These are phyloP conservation scores for Labeo catla DNA, from an alignment of 2,113 vertebrate genomes.

Conservation along the genomic window DNA sequence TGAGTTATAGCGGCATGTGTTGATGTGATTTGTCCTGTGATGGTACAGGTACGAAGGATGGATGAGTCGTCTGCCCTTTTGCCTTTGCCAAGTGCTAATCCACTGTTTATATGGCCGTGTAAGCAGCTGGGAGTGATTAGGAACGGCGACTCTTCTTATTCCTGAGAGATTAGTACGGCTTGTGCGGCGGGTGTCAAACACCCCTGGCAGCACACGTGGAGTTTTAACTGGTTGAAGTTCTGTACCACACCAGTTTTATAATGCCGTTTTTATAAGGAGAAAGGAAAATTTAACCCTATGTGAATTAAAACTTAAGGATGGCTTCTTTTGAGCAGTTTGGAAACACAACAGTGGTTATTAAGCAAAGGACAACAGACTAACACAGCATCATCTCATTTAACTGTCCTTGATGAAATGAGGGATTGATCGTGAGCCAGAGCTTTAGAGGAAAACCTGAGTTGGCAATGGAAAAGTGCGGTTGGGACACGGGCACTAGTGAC, in stretches of 20 bases:
- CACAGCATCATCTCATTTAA: constrained; percentile 16
- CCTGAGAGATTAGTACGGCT: constrained; percentile 37
- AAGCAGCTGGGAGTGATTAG: constrained; percentile 19
- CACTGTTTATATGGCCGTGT: not conserved
- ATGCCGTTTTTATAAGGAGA: not conserved
- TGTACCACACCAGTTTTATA: not conserved
- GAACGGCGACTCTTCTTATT: constrained; percentile 31
- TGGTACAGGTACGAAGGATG: constrained; percentile 18
- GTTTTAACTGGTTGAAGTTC: not conserved
- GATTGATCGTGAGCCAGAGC: not conserved
- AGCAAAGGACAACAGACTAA: constrained; percentile 2
- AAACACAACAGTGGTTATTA: not conserved
- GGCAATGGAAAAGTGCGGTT: not conserved
- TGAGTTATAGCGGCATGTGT: constrained; percentile 1
- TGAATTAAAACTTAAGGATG: not conserved
- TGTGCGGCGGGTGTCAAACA: constrained; percentile 27
- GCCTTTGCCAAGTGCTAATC: constrained; percentile 30
- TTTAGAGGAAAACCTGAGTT: constrained; percentile 10
- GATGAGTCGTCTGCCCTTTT: constrained; percentile 18
- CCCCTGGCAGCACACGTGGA: constrained; percentile 9
- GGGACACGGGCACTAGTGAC: not conserved
- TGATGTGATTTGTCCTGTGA: constrained; percentile 6
- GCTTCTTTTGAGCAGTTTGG: not conserved
- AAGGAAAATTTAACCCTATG: not conserved
- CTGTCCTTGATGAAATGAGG: not conserved